These are phyloP conservation scores for Fregetta grallaria DNA, from an alignment of 2,113 vertebrate species.

Conservation along the genomic window DNA sequence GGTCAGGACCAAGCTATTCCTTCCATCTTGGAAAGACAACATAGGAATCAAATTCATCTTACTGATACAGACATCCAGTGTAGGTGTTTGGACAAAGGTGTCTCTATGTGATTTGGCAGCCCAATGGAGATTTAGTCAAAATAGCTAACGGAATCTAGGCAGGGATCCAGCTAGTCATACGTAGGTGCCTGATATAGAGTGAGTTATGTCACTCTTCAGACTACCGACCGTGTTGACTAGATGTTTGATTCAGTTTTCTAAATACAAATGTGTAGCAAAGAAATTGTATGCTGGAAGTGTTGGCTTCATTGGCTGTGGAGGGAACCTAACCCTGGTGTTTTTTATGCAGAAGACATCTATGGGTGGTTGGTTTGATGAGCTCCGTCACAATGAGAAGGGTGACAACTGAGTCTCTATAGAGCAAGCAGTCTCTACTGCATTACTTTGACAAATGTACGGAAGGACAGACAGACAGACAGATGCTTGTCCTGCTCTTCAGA, in stretches of 20 bases:
- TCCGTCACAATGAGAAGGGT: neutral
- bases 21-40: neutral
- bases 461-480: neutral
- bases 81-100: neutral
- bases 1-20: neutral
- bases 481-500: neutral
- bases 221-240: fast-evolving
- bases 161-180: neutral
- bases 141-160: neutral
- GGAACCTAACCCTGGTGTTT: neutral
- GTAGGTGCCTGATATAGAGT: neutral
- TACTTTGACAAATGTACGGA: neutral
- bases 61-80: neutral
- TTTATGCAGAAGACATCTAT: neutral
- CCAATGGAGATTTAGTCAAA: neutral
- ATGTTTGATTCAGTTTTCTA: neutral
- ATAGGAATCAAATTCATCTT: neutral
- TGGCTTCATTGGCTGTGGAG: neutral
- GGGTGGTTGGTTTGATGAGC: neutral
- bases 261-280: neutral
- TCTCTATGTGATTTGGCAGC: neutral
- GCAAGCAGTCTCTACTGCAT: neutral
- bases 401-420: neutral
- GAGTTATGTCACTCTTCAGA: neutral
- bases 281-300: neutral